These are phyloP conservation scores for Caenorhabditis sp. DNA, from an alignment of 2,888 invertebrate species.

Conservation along the genomic window DNA sequence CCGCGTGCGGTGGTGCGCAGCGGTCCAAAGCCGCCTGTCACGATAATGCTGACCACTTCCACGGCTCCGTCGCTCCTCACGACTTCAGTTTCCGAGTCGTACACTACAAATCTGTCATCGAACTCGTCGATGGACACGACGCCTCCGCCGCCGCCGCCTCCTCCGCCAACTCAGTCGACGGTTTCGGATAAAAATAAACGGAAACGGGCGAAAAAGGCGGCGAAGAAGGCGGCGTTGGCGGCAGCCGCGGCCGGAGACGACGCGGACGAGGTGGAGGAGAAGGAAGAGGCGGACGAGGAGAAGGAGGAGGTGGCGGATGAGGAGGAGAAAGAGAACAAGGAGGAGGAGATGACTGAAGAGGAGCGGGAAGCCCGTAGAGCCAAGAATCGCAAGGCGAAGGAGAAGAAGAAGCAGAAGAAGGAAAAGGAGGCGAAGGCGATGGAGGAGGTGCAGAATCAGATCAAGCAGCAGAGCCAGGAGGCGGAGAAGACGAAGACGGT, in stretches of 20 bases:
- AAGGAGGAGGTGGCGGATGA: conserved; percentile 11
- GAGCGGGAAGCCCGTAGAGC: conserved; percentile 27
- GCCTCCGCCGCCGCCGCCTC: background rate
- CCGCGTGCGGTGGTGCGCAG: too few species aligned
- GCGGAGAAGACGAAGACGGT: background rate
- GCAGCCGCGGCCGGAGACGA: background rate
- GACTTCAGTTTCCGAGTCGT: too few species aligned
- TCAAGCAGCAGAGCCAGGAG: background rate
- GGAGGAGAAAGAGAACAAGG: conserved; percentile 28
- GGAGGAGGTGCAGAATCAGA: background rate
- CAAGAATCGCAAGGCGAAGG: conserved; percentile 27
- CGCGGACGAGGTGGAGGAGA: background rate
- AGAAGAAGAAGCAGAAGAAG: conserved; percentile 25
- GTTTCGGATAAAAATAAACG: conserved; percentile 6
- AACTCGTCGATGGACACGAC: background rate
- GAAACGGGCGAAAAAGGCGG: background rate
- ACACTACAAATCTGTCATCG: too few species aligned
- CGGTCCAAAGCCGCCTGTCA: conserved; percentile 13
- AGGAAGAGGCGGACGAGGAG: conserved; percentile 1
- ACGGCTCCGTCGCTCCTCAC: background rate
- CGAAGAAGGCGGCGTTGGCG: background rate
- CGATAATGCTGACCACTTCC: conserved; percentile 10
- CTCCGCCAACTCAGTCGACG: background rate
- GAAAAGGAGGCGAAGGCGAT: conserved; percentile 13
- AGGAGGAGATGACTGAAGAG: conserved; percentile 13